These are phyloP conservation scores for Cybosia mesomella DNA, from an alignment of 2,888 invertebrate genomes.

Conservation along the genomic window DNA sequence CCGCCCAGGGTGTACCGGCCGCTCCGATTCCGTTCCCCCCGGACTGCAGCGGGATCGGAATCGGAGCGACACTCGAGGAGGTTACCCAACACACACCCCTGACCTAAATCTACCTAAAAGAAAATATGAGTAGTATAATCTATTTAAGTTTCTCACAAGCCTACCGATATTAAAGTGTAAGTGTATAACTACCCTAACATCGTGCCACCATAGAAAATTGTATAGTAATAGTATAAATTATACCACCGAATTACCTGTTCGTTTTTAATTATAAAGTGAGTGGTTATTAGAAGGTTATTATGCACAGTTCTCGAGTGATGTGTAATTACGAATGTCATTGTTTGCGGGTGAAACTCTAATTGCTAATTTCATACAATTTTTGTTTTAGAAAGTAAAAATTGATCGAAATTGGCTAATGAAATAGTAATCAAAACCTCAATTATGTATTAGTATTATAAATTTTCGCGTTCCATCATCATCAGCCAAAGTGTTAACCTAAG, in stretches of 20 bases:
- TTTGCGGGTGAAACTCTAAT: slow-evolving; percentile 23
- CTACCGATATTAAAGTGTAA: too few species aligned
- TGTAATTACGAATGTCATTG: slow-evolving; percentile 46
- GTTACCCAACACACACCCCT: too few species aligned
- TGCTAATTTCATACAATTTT: slow-evolving; percentile 25
- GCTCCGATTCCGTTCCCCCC: too few species aligned
- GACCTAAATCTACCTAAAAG: too few species aligned
- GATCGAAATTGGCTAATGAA: slow-evolving; percentile 33
- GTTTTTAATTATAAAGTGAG: slow-evolving; percentile 41
- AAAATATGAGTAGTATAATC: too few species aligned
- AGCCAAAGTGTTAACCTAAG: background rate
- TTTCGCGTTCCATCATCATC: background rate
- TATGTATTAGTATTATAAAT: background rate
- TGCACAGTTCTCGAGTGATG: slow-evolving; percentile 32
- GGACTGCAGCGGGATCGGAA: too few species aligned
- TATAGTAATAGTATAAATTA: slow-evolving; percentile 1
- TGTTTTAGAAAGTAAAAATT: slow-evolving; percentile 6
- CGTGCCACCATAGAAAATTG: background rate
- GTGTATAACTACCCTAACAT: too few species aligned
- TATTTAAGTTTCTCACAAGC: too few species aligned
- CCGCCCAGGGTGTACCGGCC: too few species aligned
- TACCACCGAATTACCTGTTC: slow-evolving; percentile 29
- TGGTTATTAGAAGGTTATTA: slow-evolving; percentile 31
- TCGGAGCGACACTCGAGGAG: too few species aligned
- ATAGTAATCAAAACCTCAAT: slow-evolving; percentile 6